Percentiles rank a stretch among this genome's conserved stretches.
Conservation (phyloP, 2,888 invertebrate genomes). For the Suillia variegata region DNA sequence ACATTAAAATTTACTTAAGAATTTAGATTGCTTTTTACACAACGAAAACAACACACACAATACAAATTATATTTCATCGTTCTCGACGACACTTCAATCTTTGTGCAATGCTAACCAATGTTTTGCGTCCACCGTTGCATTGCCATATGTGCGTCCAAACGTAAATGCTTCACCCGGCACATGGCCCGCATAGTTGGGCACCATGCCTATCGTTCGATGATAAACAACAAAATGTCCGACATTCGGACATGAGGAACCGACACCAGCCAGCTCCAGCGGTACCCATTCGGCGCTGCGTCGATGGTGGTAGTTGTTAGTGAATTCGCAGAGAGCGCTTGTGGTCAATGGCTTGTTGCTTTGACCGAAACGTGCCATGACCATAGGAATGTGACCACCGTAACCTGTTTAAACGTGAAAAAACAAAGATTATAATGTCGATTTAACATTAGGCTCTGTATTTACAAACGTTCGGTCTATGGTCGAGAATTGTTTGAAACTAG, state of each 20-base stretch:
- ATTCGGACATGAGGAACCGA: slow-evolving; percentile 45
- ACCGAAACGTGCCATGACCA: slow-evolving; percentile 53
- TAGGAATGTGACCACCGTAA: slow-evolving; percentile 55
- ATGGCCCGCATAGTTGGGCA: slow-evolving; percentile 79
- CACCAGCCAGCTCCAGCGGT: slow-evolving; percentile 59
- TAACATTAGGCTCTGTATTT: too few relatives aligned
- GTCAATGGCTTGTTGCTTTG: slow-evolving; percentile 66
- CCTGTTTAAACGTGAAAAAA: slow-evolving; percentile 41
- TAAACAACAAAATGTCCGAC: slow-evolving; percentile 67
- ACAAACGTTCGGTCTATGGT: too few relatives aligned
- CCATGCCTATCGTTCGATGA: slow-evolving; percentile 73
- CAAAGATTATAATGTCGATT: too few relatives aligned
- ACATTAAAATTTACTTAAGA: neutral
- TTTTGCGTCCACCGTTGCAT: slow-evolving; percentile 75
- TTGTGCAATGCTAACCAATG: slow-evolving; percentile 67
- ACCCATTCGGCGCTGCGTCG: slow-evolving; percentile 74
- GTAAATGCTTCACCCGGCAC: slow-evolving; percentile 76
- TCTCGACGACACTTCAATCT: slow-evolving; percentile 40
- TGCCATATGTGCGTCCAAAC: slow-evolving; percentile 77
- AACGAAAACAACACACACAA: too few relatives aligned
- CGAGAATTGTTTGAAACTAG: too few relatives aligned
- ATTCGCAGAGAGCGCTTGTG: slow-evolving; percentile 75
- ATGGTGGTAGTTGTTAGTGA: slow-evolving; percentile 75
- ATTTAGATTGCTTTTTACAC: too few relatives aligned
- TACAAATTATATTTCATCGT: too few relatives aligned